Evolutionary conservation across 2,113 vertebrate genomes (phyloP), one percentile per base, ranked within the genome.

Genomic region (Haemorhous mexicanus): DNA sequence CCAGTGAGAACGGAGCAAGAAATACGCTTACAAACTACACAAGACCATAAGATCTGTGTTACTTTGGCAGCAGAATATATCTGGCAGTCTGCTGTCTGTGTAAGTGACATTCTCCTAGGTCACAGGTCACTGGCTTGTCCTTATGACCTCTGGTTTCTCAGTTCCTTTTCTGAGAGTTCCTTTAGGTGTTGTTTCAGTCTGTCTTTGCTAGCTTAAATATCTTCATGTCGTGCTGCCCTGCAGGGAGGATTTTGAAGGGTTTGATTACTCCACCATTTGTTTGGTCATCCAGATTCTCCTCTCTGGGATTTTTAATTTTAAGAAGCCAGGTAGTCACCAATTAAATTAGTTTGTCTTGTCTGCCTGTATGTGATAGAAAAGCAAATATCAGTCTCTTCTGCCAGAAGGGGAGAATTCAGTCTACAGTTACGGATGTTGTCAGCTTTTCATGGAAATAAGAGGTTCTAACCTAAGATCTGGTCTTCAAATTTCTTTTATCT

Each of bases 361-460:
- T 80, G 18, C 16, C 22, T 62, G 0, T 49, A 23, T 70, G 20
- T 74, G 24, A 75, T 18, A 72, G 56, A 53, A 56, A 75, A 56
- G 20, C 13, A 55, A 21, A 27, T 47, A 67, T 19, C 1, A 2
- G 9, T 55, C 35, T 55, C 11, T 62, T 67, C 33, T 70, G 33
- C 37, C 28, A 61, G 32, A 79, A 22, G 20, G 16, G 24, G 13
- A 53, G 33, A 59, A 37, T 73, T 78, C 41, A 70, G 61, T 39
- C 19, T n/a, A 10, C 13, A 9, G 21, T 35, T 64, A n/a, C 0
- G 0, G 13, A 56, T 69, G 9, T 35, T 85, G 16, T 7, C 17
- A 69, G 27, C 70, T 91, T 85, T 77, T 74, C 3, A 3, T 64
- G 53, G 18, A 78, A 74, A 56, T 46, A 61, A 72, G 28, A 66